These are phyloP conservation scores for Speoplatyrhinus poulsoni DNA, from an alignment of 2,113 vertebrate genomes.

Conservation along the genomic window DNA sequence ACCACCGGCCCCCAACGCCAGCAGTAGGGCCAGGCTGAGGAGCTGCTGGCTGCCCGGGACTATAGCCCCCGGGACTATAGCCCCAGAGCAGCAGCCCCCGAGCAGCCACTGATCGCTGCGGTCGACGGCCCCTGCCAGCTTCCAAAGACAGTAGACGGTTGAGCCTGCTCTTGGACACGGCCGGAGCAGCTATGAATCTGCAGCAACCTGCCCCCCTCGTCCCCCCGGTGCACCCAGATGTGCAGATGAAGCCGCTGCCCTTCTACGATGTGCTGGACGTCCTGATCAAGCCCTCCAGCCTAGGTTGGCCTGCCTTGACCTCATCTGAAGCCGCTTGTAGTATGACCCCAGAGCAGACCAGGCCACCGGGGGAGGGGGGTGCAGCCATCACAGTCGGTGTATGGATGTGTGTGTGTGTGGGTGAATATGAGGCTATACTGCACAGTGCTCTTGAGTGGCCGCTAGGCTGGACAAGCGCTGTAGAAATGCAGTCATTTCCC, in stretches of 20 bases:
- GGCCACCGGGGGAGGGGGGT: too few relatives aligned
- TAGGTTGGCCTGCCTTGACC: conserved; percentile 79
- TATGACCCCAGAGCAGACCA: too few relatives aligned
- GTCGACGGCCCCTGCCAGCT: too few relatives aligned
- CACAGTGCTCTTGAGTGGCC: too few relatives aligned
- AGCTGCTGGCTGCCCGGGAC: conserved; percentile 74
- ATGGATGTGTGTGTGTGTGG: too few relatives aligned
- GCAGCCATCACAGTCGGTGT: too few relatives aligned
- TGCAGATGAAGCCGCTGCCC: conserved; percentile 90
- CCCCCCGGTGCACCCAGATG: conserved; percentile 94
- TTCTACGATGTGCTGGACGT: conserved; percentile 96
- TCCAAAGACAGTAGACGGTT: conserved; percentile 52
- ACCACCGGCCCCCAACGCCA: conserved; percentile 80
- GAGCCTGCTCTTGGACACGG: conserved; percentile 76
- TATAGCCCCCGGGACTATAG: conserved; percentile 53
- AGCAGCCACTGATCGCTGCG: too few relatives aligned
- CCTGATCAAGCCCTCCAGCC: conserved; percentile 94
- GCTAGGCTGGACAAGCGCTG: too few relatives aligned
- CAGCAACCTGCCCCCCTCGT: conserved; percentile 85
- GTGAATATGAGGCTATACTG: too few relatives aligned
- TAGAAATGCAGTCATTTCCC: too few relatives aligned
- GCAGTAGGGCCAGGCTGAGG: conserved; percentile 64
- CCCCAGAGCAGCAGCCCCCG: too few relatives aligned
- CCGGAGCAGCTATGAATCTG: conserved; percentile 86
- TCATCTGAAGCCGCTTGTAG: too few relatives aligned